phyloP scores from a whole-genome alignment of 2,888 invertebrate genomes.

The Chrysolina americana region DNA sequence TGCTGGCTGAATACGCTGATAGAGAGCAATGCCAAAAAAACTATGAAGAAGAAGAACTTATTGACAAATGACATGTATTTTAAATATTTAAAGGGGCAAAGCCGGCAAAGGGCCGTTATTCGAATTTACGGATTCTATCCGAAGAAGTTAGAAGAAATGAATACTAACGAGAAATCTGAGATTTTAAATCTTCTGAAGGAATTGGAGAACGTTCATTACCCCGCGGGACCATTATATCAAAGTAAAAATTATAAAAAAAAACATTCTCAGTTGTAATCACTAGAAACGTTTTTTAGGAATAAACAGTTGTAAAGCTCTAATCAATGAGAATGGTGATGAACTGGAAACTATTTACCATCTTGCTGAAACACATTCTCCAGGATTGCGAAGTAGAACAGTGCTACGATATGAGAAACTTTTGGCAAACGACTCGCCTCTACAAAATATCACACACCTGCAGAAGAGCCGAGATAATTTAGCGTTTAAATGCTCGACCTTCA shows the following conservation, averaged over 20 bases:
- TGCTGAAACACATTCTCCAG: conserved; percentile 63
- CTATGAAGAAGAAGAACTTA: too few relatives aligned
- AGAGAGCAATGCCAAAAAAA: too few relatives aligned
- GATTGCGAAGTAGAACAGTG: conserved; percentile 60
- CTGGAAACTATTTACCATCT: conserved; percentile 62
- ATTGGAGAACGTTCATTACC: conserved; percentile 46
- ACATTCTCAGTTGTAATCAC: conserved; percentile 1
- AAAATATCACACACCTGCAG: conserved; percentile 43
- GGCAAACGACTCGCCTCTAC: conserved; percentile 39
- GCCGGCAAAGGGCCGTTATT: too few relatives aligned
- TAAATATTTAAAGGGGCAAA: not conserved
- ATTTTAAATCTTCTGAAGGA: conserved; percentile 37
- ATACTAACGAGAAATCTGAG: not conserved
- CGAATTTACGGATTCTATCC: not conserved
- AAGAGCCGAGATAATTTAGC: conserved; percentile 57
- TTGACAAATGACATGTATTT: not conserved
- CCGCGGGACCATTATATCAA: conserved; percentile 52
- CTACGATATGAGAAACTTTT: conserved; percentile 59
- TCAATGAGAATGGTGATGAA: conserved; percentile 57
- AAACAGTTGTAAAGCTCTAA: conserved; percentile 56
- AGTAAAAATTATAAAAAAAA: conserved; percentile 48
- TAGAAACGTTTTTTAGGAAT: conserved; percentile 51
- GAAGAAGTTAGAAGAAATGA: not conserved
- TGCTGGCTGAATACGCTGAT: too few relatives aligned
- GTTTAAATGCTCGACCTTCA: conserved; percentile 55